These are phyloP conservation scores for Papilio demoleus DNA, from an alignment of 2,888 invertebrate genomes.

Conservation along the genomic window DNA sequence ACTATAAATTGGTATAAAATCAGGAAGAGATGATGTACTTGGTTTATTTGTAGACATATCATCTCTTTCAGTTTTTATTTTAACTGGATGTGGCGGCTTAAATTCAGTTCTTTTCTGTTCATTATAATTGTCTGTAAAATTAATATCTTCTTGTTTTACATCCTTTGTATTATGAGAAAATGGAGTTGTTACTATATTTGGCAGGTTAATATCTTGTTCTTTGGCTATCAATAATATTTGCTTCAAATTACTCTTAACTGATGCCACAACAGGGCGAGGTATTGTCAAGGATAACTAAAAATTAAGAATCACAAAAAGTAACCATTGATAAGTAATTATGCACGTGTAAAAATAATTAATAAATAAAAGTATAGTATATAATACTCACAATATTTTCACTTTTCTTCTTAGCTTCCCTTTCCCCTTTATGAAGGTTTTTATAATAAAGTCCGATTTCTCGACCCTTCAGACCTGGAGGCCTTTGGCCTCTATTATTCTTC, in stretches of 20 bases:
- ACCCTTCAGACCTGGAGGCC: constrained; percentile 79
- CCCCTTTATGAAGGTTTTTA: constrained; percentile 49
- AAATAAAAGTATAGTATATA: background rate
- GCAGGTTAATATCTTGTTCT: constrained; percentile 55
- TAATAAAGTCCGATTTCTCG: constrained; percentile 67
- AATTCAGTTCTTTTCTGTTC: background rate
- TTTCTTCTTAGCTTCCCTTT: constrained; percentile 33
- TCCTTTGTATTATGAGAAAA: background rate
- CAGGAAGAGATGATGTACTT: constrained; percentile 42
- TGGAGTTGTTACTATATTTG: constrained; percentile 41
- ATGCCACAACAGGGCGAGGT: constrained; percentile 56
- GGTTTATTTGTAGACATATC: constrained; percentile 30
- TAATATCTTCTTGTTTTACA: constrained; percentile 10
- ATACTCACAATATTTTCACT: constrained; percentile 22
- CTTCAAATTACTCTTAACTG: constrained; percentile 57
- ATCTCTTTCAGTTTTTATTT: constrained; percentile 6
- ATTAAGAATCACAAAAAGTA: background rate
- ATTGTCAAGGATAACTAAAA: constrained; percentile 62
- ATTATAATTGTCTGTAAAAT: background rate
- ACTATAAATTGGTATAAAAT: constrained; percentile 45
- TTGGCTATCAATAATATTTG: constrained; percentile 58
- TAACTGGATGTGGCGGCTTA: constrained; percentile 3
- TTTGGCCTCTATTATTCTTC: constrained; percentile 34
- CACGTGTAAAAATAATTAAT: too few species aligned
- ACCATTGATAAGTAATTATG: too few species aligned